Conservation (phyloP, 1,140 invertebrate genomes). For the Leptopilina boulardi region DNA sequence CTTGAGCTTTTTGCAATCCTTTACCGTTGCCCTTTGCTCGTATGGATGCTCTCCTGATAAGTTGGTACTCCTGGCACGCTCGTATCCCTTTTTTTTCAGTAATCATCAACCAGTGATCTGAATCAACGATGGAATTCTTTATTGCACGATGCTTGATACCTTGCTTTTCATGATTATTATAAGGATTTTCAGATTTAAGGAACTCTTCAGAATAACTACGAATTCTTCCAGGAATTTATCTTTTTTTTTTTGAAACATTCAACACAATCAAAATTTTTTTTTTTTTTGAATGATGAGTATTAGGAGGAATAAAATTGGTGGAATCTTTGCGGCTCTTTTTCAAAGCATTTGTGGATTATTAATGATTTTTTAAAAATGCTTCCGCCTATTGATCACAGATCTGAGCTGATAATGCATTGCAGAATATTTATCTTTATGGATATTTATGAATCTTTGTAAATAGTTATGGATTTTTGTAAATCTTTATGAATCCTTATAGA, state of each 20-base stretch:
- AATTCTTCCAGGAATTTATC: background rate
- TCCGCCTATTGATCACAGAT: too few species aligned
- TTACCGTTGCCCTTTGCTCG: constrained; percentile 17
- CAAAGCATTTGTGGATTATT: too few species aligned
- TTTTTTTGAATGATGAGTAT: too few species aligned
- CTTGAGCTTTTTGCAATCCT: constrained; percentile 40
- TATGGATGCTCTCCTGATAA: background rate
- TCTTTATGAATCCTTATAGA: background rate
- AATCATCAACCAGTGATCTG: background rate
- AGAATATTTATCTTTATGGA: too few species aligned
- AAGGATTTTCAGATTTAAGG: background rate
- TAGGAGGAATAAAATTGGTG: too few species aligned
- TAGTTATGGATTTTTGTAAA: background rate
- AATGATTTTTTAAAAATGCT: too few species aligned
- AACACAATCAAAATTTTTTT: too few species aligned
- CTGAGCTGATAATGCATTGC: too few species aligned
- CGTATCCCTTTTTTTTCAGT: constrained; percentile 37
- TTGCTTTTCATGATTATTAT: background rate
- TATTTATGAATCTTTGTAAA: background rate
- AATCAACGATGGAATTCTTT: background rate
- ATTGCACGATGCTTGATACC: constrained; percentile 7
- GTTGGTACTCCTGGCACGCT: constrained; percentile 19
- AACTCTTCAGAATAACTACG: background rate
- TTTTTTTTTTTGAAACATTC: too few species aligned
- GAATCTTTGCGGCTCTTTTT: too few species aligned